phyloP scores from a whole-genome alignment of 37 sponge, comb jelly and placozoan genomes.

The Geodia barretti region DNA sequence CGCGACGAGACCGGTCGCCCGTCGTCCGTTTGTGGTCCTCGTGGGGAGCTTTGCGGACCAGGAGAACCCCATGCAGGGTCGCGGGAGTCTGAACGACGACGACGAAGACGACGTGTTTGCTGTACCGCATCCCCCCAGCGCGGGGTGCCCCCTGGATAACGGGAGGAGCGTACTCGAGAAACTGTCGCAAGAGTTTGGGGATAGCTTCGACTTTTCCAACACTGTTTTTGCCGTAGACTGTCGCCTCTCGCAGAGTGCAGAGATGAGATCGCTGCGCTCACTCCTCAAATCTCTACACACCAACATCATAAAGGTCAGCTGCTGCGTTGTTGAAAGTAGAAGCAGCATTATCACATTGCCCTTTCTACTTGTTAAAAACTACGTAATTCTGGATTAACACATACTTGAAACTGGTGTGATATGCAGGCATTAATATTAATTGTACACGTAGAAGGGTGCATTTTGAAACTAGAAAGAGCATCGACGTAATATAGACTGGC shows the following conservation, averaged over 20 bases:
- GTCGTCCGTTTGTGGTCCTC: slow-evolving; percentile 63
- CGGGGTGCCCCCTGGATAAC: not conserved
- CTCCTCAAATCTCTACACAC: slow-evolving; percentile 38
- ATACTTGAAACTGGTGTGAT: too few species aligned
- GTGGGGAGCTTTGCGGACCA: slow-evolving; percentile 78
- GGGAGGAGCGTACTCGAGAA: slow-evolving; percentile 27
- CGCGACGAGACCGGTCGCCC: not conserved
- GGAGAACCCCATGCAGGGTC: slow-evolving; percentile 3
- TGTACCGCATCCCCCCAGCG: slow-evolving; percentile 11
- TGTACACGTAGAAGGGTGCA: too few species aligned
- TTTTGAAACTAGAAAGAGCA: too few species aligned
- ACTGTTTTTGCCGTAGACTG: slow-evolving; percentile 62
- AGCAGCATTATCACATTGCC: too few species aligned
- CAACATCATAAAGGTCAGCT: slow-evolving; percentile 52
- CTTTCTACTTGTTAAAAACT: too few species aligned
- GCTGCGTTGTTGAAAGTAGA: too few species aligned
- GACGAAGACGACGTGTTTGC: slow-evolving; percentile 26
- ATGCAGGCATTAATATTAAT: too few species aligned
- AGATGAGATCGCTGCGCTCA: slow-evolving; percentile 45
- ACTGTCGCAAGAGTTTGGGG: slow-evolving; percentile 54
- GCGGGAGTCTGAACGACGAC: too few species aligned
- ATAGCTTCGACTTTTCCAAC: slow-evolving; percentile 54
- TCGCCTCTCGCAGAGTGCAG: slow-evolving; percentile 55
- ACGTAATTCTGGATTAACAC: too few species aligned
- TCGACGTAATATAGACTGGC: too few species aligned